Base-by-base conservation (phyloP, 1,140 invertebrate genomes). In the Zophobas atratus region DNA sequence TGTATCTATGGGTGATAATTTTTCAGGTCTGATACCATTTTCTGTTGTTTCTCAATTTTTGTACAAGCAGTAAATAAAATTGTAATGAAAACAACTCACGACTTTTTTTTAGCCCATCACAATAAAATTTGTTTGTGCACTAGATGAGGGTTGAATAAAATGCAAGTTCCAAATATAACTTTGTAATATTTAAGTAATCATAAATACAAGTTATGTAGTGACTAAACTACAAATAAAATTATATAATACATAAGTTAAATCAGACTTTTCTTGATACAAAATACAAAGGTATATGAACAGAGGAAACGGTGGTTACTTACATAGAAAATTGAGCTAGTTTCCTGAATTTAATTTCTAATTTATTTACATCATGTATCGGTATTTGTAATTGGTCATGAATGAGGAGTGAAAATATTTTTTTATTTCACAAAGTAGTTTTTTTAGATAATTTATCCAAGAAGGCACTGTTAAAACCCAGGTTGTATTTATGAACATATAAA, bases 381-480 rank as follows among this genome's bases (percentile, higher is more conserved):
- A 51, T 51, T 71, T 56, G 51, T 53, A 72, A 72, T 72, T 72
- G 70, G 70, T 72, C 70, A 56, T 72, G 70, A 53, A 38, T 53
- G 48, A n/a, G 51, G 20, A 20, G 20, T 20, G 38, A 72, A 72
- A 72, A 72, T 72, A 72, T 72, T 35, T 41, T 5, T 43, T 72
- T 67, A 4, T 51, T 72, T 72, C 46, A 63, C 57, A 63, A 63
- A 41, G 51, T 53, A 32, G 38, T 63, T 57, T 5, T 8, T 57
- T 67, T 41, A 72, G 48, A 51, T 48, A 71, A 71, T 53, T 56
- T 53, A 56, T 72, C 34, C 36, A 53, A 56, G 70, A 77, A 77
- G 76, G 76, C 76, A 77, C 76, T 77, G 76, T 77, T 71, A 49
- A 35, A 77, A 77, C 76, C 55, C 67, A 77, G 60, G 67, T 67